Percentiles rank a stretch among this genome's conserved stretches.
These are phyloP conservation scores for Oryzias javanicus DNA, from an alignment of 2,113 vertebrate species.

Conservation along the genomic window DNA sequence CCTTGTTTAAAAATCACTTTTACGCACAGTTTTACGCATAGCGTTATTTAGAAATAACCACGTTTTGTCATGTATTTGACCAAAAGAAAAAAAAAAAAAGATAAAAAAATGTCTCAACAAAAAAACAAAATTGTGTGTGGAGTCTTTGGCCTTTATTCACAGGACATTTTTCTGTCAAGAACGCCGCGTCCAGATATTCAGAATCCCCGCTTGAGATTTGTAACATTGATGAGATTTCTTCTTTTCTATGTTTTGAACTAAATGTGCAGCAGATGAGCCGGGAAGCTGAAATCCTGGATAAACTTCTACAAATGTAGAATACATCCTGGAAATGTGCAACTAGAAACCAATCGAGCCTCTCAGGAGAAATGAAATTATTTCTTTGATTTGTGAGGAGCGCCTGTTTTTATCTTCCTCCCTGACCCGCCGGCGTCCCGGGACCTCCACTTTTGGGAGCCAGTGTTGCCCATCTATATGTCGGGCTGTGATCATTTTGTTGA, in stretches of 20 bases:
- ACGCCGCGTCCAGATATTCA: conserved; percentile 16
- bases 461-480: conserved; percentile 18
- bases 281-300: conserved; percentile 24
- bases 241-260: background rate
- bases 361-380: conserved; percentile 45
- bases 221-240: conserved; percentile 35
- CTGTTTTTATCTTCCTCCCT: conserved; percentile 34
- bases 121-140: background rate
- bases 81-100: too few relatives aligned
- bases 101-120: too few relatives aligned
- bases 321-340: conserved; percentile 52
- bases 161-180: conserved; percentile 27
- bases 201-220: conserved; percentile 34
- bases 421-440: conserved; percentile 45
- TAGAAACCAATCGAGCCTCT: conserved; percentile 21
- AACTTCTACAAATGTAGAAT: conserved; percentile 23
- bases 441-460: conserved; percentile 37
- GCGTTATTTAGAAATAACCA: too few relatives aligned
- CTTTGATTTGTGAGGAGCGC: conserved; percentile 34
- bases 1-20: background rate
- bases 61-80: too few relatives aligned
- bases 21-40: too few relatives aligned
- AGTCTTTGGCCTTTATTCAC: conserved; percentile 11
- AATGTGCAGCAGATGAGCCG: conserved; percentile 16
- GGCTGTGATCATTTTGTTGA: conserved; percentile 50